A percentile compares a stretch with the other conserved stretches of the same genome.
Evolutionary conservation across 37 sponge, comb jelly and placozoan species (phyloP).

Genomic region (Ianthella basta): DNA sequence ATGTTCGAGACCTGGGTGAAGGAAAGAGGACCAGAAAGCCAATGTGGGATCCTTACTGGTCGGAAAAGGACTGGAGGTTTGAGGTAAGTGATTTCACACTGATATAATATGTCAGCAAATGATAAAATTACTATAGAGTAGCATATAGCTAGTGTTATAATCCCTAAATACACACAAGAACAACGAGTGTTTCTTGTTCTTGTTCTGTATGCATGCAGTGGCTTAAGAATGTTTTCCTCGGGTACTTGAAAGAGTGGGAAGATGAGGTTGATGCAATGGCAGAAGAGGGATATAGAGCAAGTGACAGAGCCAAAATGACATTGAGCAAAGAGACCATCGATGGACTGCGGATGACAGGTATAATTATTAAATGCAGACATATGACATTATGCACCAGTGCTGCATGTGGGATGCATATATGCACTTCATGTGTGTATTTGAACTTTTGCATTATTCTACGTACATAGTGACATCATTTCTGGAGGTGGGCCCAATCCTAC

Average conservation of each 20-base stretch:
- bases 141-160: too few species aligned
- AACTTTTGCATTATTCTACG: neutral
- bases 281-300: neutral
- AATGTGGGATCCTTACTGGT: neutral
- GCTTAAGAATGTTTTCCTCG: constrained; percentile 11
- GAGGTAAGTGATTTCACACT: neutral
- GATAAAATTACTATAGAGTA: neutral
- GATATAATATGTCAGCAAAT: neutral
- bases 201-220: constrained; percentile 3
- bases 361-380: too few species aligned
- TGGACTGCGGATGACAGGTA: constrained; percentile 15
- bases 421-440: neutral
- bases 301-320: neutral
- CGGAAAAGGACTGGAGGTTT: constrained; percentile 26
- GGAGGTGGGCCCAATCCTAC: constrained; percentile 12
- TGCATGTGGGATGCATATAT: too few species aligned
- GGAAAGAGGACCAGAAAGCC: neutral
- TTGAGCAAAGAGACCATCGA: constrained; percentile 10
- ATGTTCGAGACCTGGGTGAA: neutral
- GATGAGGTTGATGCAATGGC: neutral
- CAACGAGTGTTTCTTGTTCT: too few species aligned
- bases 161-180: too few species aligned
- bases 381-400: too few species aligned
- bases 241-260: neutral
- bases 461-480: constrained; percentile 21